phyloP scores from a whole-genome alignment of 2,888 invertebrate genomes.

The Troilus luridus region DNA sequence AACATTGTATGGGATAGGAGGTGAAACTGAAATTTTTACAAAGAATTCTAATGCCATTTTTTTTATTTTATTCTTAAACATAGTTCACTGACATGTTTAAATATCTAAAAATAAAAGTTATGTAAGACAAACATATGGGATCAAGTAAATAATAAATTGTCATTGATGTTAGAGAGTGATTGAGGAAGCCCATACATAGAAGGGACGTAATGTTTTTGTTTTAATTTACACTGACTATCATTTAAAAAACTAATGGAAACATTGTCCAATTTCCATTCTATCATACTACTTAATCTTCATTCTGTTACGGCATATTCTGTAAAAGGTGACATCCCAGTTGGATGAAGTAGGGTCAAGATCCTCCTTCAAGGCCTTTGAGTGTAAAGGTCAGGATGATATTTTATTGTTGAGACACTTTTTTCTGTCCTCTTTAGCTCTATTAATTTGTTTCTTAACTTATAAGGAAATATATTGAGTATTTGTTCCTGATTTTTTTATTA shows the following conservation, averaged over 20 bases:
- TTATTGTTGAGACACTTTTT: constrained; percentile 7
- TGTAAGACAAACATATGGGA: neutral
- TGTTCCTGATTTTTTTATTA: too few relatives aligned
- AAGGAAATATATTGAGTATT: neutral
- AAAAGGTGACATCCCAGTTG: neutral
- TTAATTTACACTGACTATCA: neutral
- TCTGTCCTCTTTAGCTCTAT: neutral
- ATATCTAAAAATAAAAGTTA: neutral
- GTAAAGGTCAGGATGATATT: constrained; percentile 48
- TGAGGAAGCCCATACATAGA: neutral
- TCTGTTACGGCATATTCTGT: neutral
- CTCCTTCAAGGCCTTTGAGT: constrained; percentile 18
- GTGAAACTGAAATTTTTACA: neutral
- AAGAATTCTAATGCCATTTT: neutral
- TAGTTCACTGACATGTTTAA: neutral
- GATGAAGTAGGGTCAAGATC: constrained; percentile 52
- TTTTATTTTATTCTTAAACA: too few relatives aligned
- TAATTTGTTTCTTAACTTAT: neutral
- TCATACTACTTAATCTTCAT: neutral
- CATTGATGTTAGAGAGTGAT: neutral
- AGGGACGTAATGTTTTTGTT: neutral
- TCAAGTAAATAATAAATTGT: neutral
- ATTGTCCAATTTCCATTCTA: neutral
- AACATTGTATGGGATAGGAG: too few relatives aligned
- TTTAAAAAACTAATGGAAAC: neutral